Percentiles rank a stretch among this genome's conserved stretches.
Evolutionary conservation across 2,888 invertebrate species (phyloP).

Genomic region (Phytoseiulus persimilis): DNA sequence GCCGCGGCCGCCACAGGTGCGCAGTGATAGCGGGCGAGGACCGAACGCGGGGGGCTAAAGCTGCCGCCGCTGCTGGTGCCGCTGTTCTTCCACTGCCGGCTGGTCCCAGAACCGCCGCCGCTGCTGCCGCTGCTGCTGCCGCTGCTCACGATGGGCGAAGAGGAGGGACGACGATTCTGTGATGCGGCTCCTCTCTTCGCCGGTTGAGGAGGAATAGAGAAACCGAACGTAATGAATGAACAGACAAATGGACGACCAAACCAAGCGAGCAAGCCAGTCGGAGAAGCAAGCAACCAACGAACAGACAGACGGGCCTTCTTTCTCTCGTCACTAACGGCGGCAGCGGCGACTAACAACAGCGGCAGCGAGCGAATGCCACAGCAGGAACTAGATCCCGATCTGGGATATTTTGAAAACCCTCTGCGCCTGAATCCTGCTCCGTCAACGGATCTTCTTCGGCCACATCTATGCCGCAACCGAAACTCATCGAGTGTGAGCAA

Average conservation of each 20-base stretch:
- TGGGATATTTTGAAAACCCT: too few species aligned
- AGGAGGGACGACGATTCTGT: neutral
- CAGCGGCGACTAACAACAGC: too few species aligned
- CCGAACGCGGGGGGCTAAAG: neutral
- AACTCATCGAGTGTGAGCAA: too few species aligned
- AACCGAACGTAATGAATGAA: neutral
- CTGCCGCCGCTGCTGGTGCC: neutral
- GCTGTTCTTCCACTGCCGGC: neutral
- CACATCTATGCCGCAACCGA: too few species aligned
- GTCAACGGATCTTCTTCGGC: too few species aligned
- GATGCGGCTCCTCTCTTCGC: neutral
- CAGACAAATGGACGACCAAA: neutral
- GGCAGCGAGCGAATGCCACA: too few species aligned
- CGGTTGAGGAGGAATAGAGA: neutral
- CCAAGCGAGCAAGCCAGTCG: neutral
- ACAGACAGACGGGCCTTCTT: too few species aligned
- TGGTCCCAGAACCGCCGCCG: neutral
- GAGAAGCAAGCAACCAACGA: neutral
- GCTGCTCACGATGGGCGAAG: neutral
- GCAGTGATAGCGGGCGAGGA: conserved; percentile 5
- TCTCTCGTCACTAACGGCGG: too few species aligned
- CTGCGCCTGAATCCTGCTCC: too few species aligned
- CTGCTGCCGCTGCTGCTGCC: neutral
- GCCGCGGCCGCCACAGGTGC: neutral
- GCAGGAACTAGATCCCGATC: too few species aligned